These are phyloP conservation scores for Amblyornis subalaris DNA, from an alignment of 2,113 vertebrate species.

Conservation along the genomic window DNA sequence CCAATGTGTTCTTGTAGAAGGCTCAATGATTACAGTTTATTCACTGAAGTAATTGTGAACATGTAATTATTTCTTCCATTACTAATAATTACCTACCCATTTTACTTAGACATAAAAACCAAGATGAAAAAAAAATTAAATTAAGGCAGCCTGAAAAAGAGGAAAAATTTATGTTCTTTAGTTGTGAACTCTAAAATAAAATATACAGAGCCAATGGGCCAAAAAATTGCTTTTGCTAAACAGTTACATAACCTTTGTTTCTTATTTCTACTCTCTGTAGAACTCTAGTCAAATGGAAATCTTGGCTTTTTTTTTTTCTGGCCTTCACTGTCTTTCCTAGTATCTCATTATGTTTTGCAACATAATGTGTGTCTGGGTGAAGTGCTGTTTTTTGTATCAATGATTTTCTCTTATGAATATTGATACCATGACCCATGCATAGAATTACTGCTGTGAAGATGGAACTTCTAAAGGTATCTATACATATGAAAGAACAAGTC, in stretches of 20 bases:
- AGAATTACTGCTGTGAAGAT: background rate
- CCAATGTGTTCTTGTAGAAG: background rate
- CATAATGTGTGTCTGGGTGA: background rate
- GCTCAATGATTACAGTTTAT: constrained; percentile 33
- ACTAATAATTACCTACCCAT: constrained; percentile 36
- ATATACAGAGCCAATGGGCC: constrained; percentile 24
- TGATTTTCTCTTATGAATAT: background rate
- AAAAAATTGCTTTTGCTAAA: constrained; percentile 42
- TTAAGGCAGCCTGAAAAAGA: background rate
- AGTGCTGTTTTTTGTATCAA: background rate
- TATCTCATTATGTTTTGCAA: background rate
- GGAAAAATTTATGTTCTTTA: background rate
- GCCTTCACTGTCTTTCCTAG: background rate
- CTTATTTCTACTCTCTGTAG: background rate
- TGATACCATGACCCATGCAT: background rate
- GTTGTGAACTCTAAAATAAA: constrained; percentile 10
- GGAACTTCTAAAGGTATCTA: background rate
- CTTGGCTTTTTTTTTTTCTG: background rate
- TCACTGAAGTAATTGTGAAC: constrained; percentile 3
- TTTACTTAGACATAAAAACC: constrained; percentile 10
- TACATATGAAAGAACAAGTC: background rate
- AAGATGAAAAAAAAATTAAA: background rate
- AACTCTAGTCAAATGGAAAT: constrained; percentile 7
- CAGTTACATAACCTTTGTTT: constrained; percentile 1
- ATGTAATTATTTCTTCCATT: constrained; percentile 46